These are phyloP conservation scores for Cyrtodaria siliqua DNA, from an alignment of 2,888 invertebrate genomes.

Conservation along the genomic window DNA sequence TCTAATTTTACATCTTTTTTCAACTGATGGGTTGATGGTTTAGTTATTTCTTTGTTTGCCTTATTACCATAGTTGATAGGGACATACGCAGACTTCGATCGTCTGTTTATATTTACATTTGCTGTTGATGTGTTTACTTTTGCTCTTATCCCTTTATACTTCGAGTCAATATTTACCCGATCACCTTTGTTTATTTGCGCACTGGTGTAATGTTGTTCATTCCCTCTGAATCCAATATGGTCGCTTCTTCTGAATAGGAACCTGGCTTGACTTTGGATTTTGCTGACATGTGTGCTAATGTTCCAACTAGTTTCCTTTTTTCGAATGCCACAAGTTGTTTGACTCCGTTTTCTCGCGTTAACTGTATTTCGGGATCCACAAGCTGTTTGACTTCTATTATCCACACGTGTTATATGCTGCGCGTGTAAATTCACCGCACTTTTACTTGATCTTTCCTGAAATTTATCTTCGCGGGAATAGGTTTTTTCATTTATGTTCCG, in stretches of 20 bases:
- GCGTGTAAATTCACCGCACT: slow-evolving; percentile 19
- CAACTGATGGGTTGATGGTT: no score
- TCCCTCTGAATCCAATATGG: no score
- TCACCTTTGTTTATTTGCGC: not conserved
- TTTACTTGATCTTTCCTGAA: slow-evolving; percentile 8
- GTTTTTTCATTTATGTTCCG: not conserved
- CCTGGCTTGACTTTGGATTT: no score
- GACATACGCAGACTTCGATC: not conserved
- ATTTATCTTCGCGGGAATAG: not conserved
- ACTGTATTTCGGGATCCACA: slow-evolving; percentile 10
- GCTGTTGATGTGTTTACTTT: not conserved
- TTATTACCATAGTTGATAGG: no score
- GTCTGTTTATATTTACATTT: not conserved
- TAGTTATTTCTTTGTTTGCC: no score
- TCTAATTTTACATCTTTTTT: no score
- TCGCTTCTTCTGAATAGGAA: no score
- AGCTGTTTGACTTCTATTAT: slow-evolving; percentile 19
- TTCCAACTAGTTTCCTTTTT: no score
- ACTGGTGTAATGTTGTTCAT: no score
- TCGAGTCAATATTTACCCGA: slow-evolving; percentile 3
- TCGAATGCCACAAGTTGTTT: not conserved
- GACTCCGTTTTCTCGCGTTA: not conserved
- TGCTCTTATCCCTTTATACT: not conserved
- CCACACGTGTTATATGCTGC: no score
- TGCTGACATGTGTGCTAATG: no score